Evolutionary conservation across 2,888 invertebrate genomes (phyloP), one percentile per base, ranked within the genome.

Genomic region (Coelinius sp.): DNA sequence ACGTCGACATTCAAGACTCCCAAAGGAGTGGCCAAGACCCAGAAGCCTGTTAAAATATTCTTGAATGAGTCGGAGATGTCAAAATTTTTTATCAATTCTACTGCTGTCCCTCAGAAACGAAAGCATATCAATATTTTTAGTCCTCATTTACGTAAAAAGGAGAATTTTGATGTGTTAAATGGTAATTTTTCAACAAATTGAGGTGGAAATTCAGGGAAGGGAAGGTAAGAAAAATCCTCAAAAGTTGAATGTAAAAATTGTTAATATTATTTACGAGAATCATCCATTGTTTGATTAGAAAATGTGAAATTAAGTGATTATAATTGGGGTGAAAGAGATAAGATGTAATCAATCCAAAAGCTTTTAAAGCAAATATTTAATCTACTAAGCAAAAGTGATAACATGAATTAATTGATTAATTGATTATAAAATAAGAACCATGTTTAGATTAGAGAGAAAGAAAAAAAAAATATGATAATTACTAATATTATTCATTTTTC

Each of bases 401-500:
- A n/a, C n/a, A 44, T 49, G 20, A 20, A 49, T 49, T 14, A 49
- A 49, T 49, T 3, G 17, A 14, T 8, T 20, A 49, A 49, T 17
- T 6, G 8, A 44, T 44, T n/a, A 44, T 35, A 17, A 35, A 38
- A 25, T n/a, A n/a, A n/a, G n/a, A n/a, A n/a, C n/a, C n/a, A 46
- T 25, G 7, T 25, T 25, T 14, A 38, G 10, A 24, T 1, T 46
- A n/a, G 8, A 3, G n/a, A 46, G 44, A 44, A 4, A n/a, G 41
- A n/a, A 10, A 41, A 1, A 22, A 31, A 31, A 5, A 25, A 27
- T 20, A 46, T n/a, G 20, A 31, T 56, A 56, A 62, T 24, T 53
- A 14, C 49, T 24, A 14, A n/a, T 62, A 35, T 68, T 69, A 71
- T 62, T 73, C 41, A 68, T 64, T 27, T 31, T 38, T 14, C n/a